Evolutionary conservation across 2,797 vertebrate genomes (phyloP), one percentile per base, ranked within the genome.

Genomic region (Columba guinea): DNA sequence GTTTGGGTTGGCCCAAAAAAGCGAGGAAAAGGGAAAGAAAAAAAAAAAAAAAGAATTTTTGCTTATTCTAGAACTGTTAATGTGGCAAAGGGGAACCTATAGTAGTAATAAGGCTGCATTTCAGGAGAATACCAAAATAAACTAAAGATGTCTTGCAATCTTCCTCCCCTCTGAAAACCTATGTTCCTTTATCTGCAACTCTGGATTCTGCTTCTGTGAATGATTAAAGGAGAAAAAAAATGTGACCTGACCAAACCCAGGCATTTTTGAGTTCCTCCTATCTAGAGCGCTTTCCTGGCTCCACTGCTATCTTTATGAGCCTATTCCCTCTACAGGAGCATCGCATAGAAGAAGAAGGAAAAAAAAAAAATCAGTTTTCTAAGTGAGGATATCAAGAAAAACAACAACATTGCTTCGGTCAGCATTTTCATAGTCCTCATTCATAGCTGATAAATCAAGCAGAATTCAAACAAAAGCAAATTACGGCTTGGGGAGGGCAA

Each of bases 251-350:
- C 92, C 83, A 75, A 89, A 90, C 76, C 62, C 87, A 93, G 41
- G 77, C 63, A 91, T 87, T 95, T 95, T 24, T 87, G 2, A 70
- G 70, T 80, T 94, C 74, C 60, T 90, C 67, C 63, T 92, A 81
- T 92, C 79, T 75, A 60, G 28, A 94, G 56, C 65, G 68, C 68
- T 41, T 93, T 87, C 74, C 70, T 90, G 91, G 77, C 91, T 95
- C 92, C 81, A 76, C 49, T 74, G 69, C 79, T 96, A 94, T 93
- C 90, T 96, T 96, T 92, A 94, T 94, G 95, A 94, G 67, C 37
- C 41, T 96, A 71, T 46, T 89, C 14, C 9, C 64, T 94, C 84
- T 56, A 77, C 17, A 44, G 79, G 32, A 88, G 39, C 67, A 82
- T 67, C 91, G 96, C 41, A 84, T 3, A 62, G 35, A 62, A 77